phyloP scores from a whole-genome alignment of 2,797 vertebrate genomes.

The Pantherophis alleghaniensis region DNA sequence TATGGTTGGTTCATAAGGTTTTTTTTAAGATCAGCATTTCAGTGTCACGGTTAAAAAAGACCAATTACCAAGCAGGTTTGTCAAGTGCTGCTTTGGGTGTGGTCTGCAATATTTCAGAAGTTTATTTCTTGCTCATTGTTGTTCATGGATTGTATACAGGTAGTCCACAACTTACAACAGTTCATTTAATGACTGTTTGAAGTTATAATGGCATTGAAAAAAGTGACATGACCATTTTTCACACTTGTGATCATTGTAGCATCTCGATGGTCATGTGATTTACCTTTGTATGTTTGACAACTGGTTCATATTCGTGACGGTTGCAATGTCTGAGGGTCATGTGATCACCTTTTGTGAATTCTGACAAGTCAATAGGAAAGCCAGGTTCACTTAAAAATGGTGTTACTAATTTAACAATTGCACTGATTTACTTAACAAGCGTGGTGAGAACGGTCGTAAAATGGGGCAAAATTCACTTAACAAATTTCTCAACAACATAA shows the following conservation, averaged over 20 bases:
- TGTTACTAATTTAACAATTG: background rate
- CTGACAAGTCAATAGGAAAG: background rate
- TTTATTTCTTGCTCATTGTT: background rate
- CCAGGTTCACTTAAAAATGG: background rate
- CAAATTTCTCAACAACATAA: background rate
- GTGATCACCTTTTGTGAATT: background rate
- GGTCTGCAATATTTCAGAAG: background rate
- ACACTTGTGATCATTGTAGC: background rate
- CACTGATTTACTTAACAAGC: background rate
- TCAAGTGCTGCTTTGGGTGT: background rate
- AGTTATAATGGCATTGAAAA: background rate
- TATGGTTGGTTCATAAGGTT: background rate
- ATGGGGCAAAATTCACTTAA: background rate
- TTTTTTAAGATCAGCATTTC: background rate
- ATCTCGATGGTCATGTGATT: background rate
- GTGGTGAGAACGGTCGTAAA: background rate
- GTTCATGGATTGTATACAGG: background rate
- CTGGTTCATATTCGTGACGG: background rate
- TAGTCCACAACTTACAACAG: background rate
- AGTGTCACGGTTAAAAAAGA: background rate
- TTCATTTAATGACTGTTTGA: background rate
- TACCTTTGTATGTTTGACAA: background rate
- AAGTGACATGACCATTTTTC: background rate
- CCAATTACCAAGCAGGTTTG: background rate
- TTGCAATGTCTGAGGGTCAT: background rate